Evolutionary conservation across 2,797 vertebrate genomes (phyloP).

Genomic region (Hoplostethus atlanticus): DNA sequence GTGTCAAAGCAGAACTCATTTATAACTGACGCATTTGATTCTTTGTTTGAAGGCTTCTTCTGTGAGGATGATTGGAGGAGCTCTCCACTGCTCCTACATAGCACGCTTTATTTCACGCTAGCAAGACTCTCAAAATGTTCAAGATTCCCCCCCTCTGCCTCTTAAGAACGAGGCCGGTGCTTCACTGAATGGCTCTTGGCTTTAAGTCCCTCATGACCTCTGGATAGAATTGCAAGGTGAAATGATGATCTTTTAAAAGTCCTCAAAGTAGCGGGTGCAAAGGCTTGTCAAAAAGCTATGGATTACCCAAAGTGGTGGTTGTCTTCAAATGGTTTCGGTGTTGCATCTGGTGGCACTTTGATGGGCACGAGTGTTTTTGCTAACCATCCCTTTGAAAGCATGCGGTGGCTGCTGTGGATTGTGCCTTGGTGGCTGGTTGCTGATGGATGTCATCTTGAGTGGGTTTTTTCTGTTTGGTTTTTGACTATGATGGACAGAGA

Average conservation of each 20-base stretch:
- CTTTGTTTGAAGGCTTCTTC: slow-evolving; percentile 22
- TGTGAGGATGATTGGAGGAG: slow-evolving; percentile 25
- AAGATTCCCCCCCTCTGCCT: slow-evolving; percentile 35
- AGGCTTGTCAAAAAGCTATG: slow-evolving; percentile 38
- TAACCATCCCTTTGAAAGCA: slow-evolving; percentile 46
- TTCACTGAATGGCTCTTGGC: slow-evolving; percentile 49
- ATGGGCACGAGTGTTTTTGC: slow-evolving; percentile 50
- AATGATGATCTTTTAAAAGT: slow-evolving; percentile 65
- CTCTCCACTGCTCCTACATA: slow-evolving; percentile 18
- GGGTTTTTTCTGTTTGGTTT: slow-evolving; percentile 18
- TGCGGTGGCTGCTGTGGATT: slow-evolving; percentile 8
- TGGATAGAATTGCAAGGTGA: slow-evolving; percentile 37
- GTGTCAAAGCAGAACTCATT: background rate
- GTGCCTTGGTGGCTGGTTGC: slow-evolving; percentile 25
- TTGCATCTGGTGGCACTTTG: slow-evolving; percentile 50
- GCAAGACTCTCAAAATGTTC: slow-evolving; percentile 37
- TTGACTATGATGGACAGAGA: slow-evolving; percentile 48
- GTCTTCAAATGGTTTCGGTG: slow-evolving; percentile 26
- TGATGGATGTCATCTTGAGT: slow-evolving; percentile 54
- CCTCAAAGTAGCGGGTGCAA: slow-evolving; percentile 42
- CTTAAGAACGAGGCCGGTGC: slow-evolving; percentile 36
- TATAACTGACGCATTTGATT: background rate
- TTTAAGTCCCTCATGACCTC: slow-evolving; percentile 65
- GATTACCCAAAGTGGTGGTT: slow-evolving; percentile 29
- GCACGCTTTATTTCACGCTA: slow-evolving; percentile 17